These are phyloP conservation scores for Neostethus bicornis DNA, from an alignment of 2,797 vertebrate genomes.

Conservation along the genomic window DNA sequence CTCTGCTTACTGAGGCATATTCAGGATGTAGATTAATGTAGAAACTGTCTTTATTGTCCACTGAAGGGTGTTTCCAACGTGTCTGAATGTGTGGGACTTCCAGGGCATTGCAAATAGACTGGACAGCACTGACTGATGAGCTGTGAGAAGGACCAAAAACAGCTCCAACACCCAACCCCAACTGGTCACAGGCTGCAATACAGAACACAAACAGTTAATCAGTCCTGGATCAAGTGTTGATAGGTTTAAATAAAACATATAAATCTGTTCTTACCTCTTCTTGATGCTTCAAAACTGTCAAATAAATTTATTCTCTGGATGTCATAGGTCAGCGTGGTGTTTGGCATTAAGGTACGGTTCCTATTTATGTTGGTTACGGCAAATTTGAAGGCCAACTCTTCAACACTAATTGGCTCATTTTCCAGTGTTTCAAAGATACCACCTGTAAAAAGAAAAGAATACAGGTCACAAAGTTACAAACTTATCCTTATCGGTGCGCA, in stretches of 20 bases:
- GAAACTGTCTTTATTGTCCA: conserved; percentile 94
- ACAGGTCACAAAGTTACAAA: not conserved
- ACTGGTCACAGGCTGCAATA: conserved; percentile 91
- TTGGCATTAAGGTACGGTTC: conserved; percentile 97
- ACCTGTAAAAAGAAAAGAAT: conserved; percentile 80
- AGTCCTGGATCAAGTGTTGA: not conserved
- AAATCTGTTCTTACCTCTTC: conserved; percentile 83
- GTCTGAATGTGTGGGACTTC: conserved; percentile 99
- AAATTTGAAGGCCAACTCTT: conserved; percentile 99
- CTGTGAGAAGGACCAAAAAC: conserved; percentile 96
- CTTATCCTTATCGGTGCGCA: not conserved
- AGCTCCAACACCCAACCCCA: conserved; percentile 94
- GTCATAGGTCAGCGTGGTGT: conserved; percentile 97
- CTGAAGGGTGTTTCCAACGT: conserved; percentile 94
- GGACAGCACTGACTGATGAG: conserved; percentile 94
- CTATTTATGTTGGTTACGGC: conserved; percentile 97
- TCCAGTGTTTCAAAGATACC: conserved; percentile 98
- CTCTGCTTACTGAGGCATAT: conserved; percentile 92
- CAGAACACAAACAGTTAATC: not conserved
- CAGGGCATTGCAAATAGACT: conserved; percentile 97
- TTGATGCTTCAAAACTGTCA: conserved; percentile 97
- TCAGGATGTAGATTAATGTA: conserved; percentile 97
- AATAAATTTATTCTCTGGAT: conserved; percentile 98
- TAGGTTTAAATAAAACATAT: not conserved
- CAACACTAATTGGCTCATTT: conserved; percentile 94